Evolutionary conservation across 2,888 invertebrate genomes (phyloP), one percentile per base, ranked within the genome.

Genomic region (Apodemia mormo): DNA sequence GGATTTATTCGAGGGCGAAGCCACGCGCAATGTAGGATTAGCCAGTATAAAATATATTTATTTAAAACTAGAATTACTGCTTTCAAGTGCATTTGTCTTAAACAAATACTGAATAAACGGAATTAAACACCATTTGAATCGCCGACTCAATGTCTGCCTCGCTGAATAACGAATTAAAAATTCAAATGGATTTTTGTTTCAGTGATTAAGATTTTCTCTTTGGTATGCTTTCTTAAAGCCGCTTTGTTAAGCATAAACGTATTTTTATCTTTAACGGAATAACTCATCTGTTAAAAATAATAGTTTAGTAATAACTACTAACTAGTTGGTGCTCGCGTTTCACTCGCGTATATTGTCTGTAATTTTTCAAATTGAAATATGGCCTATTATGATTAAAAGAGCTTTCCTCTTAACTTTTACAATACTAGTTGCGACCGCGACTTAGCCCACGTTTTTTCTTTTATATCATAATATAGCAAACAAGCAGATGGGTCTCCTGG

Each of bases 161-260:
- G 64, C 64, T 64, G 37, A 64, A 64, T 37, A 64, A 64, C 37
- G 37, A 64, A 64, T 64, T 64, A 64, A 64, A 64, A 64, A 64
- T 64, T 64, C 64, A 64, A 64, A 64, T 64, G n/a, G 64, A 33
- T 64, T 64, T 64, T 64, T 64, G 64, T 64, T 64, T 64, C 64
- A 64, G 64, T 33, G n/a, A 64, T 64, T 37, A 64, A 64, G 64
- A 64, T 64, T 64, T 37, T 37, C 64, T 64, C 33, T 64, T 33
- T 37, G 30, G 30, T 14, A 33, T 61, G 61, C 33, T 61, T 61
- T 61, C 61, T 61, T 61, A 30, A 14, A 14, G 7, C 12, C 6
- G 61, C 61, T 61, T 61, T 61, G 33, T 30, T 61, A 30, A 12
- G 61, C 33, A 49, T 49, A 14, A 14, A 14, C 14, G 40, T 40